phyloP scores from a whole-genome alignment of 2,797 vertebrate genomes.

The Epinephelus coioides region DNA sequence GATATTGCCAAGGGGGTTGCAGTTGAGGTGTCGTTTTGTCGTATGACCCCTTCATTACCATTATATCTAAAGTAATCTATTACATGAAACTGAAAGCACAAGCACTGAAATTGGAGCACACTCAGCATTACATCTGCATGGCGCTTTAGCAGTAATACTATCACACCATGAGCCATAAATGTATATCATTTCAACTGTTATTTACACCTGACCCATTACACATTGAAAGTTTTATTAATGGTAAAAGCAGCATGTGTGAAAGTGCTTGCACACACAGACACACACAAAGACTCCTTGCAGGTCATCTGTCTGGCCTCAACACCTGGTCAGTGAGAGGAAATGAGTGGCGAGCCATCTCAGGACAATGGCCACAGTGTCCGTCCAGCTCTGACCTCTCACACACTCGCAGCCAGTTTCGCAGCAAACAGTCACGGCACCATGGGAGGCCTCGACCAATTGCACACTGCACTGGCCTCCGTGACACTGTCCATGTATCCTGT shows the following conservation, averaged over 20 bases:
- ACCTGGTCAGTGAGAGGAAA: conserved; percentile 72
- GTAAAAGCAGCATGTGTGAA: conserved; percentile 26
- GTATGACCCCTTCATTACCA: not conserved
- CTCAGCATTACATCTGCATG: not conserved
- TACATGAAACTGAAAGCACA: not conserved
- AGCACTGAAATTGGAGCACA: not conserved
- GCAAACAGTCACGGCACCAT: conserved; percentile 57
- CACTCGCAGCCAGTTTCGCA: conserved; percentile 36
- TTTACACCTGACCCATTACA: not conserved
- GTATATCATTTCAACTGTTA: not conserved
- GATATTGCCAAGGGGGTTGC: not conserved
- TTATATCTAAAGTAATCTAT: not conserved
- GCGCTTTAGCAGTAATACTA: not conserved
- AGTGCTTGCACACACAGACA: conserved; percentile 14
- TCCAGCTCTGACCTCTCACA: conserved; percentile 68
- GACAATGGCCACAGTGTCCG: conserved; percentile 76
- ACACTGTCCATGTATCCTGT: conserved; percentile 76
- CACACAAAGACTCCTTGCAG: conserved; percentile 18
- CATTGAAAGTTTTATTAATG: not conserved
- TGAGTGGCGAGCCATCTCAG: conserved; percentile 58
- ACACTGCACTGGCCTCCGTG: conserved; percentile 44
- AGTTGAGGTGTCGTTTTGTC: conserved; percentile 16
- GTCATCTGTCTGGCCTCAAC: conserved; percentile 61
- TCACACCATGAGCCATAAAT: not conserved
- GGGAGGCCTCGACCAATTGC: conserved; percentile 54